Evolutionary conservation across 2,888 invertebrate species (phyloP).

Genomic region (Folsomia manolachei): DNA sequence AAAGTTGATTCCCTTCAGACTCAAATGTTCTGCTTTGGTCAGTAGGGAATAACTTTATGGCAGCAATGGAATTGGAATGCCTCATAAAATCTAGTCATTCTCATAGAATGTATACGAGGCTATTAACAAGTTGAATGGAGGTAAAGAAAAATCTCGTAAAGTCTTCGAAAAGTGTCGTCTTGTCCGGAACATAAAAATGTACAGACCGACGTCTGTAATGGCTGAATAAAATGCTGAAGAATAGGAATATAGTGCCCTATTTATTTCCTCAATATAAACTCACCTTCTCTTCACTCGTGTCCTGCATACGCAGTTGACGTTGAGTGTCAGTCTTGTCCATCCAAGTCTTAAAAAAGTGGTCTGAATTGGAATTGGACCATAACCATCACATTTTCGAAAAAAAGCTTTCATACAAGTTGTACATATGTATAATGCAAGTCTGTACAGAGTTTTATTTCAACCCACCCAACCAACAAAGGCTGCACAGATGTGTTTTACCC

Average conservation of each 20-base stretch:
- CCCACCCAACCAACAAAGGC: too few species aligned
- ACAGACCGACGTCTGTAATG: background rate
- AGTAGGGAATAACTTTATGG: background rate
- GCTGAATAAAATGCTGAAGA: background rate
- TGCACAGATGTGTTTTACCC: too few species aligned
- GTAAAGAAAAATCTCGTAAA: background rate
- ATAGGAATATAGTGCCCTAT: background rate
- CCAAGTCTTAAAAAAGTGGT: too few species aligned
- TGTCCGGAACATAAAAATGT: background rate
- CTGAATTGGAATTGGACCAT: background rate
- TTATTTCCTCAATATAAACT: background rate
- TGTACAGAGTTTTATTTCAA: too few species aligned
- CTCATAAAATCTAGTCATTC: background rate
- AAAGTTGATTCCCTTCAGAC: too few species aligned
- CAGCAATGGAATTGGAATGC: background rate
- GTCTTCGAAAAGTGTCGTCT: background rate
- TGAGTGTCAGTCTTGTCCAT: too few species aligned
- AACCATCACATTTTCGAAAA: background rate
- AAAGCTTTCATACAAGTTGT: too few species aligned
- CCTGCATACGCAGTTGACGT: too few species aligned
- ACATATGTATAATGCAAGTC: too few species aligned
- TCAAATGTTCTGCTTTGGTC: too few species aligned
- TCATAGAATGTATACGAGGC: background rate
- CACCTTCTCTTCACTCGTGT: background rate
- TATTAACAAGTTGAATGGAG: background rate